Base-by-base conservation (phyloP, 2,113 vertebrate species). In the Cisticola juncidis region DNA sequence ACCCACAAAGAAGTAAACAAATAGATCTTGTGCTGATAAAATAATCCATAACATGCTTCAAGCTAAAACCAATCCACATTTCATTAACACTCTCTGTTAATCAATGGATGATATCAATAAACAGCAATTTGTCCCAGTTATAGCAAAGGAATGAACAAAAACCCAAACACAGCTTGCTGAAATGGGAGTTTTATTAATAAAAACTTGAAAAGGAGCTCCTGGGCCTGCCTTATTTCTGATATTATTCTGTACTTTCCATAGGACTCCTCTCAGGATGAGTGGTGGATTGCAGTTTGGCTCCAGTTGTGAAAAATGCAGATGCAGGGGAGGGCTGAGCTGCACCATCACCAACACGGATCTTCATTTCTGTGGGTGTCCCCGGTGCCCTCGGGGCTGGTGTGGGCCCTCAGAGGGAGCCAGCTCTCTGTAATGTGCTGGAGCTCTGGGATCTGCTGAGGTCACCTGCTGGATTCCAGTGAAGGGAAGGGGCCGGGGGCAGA, bases 401-500 rank as follows among this genome's bases (percentile, higher is more conserved):
- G 35, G 77, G 28, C 26, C 29, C 10, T 56, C n/a, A 23, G 50
- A 10, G 4, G 7, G 8, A 25, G 18, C 8, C 36, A 5, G 2
- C 1, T 18, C 14, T 45, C 38, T 38, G 38, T 38, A 38, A 38
- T 38, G 38, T 38, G 38, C 38, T 38, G 38, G 38, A 11, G 25
- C 28, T 65, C 50, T 24, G 24, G 12, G n/a, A 20, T 0, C 0
- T 61, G 64, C 24, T 36, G 48, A 36, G 54, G 21, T 13, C 26
- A 42, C 24, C 14, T 16, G 11, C 13, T 68, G 23, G 36, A n/a
- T 11, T 22, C 18, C 48, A 40, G 0, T 0, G 2, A 15, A 22
- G 5, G 9, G 50, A 54, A 50, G 48, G 9, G 26, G 5, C 11
- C 0, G 0, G 76, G 53, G 15, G 40, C 1, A 4, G 12, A 12